Conservation (phyloP, 2,888 invertebrate species). For the Encarsia formosa region DNA sequence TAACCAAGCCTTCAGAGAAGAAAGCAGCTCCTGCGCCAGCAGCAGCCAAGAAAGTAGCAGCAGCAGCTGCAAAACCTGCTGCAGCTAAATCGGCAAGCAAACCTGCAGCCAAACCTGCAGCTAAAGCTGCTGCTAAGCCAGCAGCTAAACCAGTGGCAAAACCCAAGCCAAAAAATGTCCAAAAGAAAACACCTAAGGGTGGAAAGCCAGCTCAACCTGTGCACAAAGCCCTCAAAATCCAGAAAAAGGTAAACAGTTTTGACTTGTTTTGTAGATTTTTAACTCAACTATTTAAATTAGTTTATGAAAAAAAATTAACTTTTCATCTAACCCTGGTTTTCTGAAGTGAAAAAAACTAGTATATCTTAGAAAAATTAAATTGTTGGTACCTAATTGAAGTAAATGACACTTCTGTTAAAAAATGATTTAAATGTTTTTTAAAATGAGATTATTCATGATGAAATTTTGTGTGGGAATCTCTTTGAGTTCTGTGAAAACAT, state of each 20-base stretch:
- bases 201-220: conserved; percentile 56
- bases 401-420: no score
- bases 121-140: conserved; percentile 37
- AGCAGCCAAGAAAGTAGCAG: conserved; percentile 51
- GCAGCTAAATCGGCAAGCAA: conserved; percentile 46
- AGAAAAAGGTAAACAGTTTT: conserved; percentile 80
- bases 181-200: conserved; percentile 49
- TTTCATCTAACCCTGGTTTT: no score
- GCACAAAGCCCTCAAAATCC: conserved; percentile 78
- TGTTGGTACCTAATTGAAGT: no score
- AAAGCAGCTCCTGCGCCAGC: conserved; percentile 50
- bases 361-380: no score
- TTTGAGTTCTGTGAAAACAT: conserved; percentile 48
- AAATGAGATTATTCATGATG: conserved; percentile 45
- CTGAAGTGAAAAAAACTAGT: no score
- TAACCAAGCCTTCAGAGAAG: conserved; percentile 48
- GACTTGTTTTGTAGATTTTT: no score
- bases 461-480: conserved; percentile 57
- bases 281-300: no score
- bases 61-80: conserved; percentile 41
- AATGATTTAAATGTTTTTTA: no score
- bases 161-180: conserved; percentile 29
- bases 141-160: conserved; percentile 35
- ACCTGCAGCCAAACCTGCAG: conserved; percentile 41
- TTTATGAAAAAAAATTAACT: no score